These are phyloP conservation scores for Tokudaia tokunoshimensis DNA, from an alignment of 2,797 vertebrate genomes.

Conservation along the genomic window DNA sequence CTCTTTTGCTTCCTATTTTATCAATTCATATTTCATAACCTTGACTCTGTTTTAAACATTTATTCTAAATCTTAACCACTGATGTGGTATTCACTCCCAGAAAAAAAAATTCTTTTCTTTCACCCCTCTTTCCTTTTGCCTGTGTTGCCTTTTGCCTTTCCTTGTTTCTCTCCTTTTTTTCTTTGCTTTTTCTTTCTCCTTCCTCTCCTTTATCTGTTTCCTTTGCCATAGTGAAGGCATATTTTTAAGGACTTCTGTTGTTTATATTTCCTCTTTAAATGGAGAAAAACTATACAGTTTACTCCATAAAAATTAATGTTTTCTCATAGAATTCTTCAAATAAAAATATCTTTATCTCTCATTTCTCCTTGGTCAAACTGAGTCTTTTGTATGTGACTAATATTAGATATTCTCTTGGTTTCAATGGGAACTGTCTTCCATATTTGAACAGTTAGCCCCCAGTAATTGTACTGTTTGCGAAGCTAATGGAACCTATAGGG, in stretches of 20 bases:
- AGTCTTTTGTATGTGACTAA: background rate
- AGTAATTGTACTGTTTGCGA: no score
- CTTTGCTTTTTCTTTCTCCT: background rate
- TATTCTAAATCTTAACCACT: background rate
- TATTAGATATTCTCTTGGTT: background rate
- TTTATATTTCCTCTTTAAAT: slow-evolving; percentile 4
- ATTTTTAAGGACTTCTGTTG: background rate
- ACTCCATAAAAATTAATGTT: background rate
- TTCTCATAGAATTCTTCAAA: background rate
- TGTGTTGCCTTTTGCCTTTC: background rate
- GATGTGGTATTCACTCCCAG: background rate
- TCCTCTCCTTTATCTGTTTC: no score
- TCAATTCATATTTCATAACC: background rate
- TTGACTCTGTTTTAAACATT: background rate
- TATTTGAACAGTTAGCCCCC: background rate
- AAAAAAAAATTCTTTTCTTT: background rate
- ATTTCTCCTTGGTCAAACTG: background rate
- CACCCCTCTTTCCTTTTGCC: rapidly evolving
- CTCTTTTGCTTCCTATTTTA: background rate
- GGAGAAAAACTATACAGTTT: background rate
- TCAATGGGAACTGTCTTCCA: background rate
- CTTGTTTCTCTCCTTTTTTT: background rate
- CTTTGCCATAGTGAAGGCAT: background rate
- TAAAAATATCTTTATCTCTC: slow-evolving; percentile 12
- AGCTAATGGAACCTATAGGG: background rate